Conservation (phyloP, 2,797 vertebrate species). For the Myiotriccus ornatus region DNA sequence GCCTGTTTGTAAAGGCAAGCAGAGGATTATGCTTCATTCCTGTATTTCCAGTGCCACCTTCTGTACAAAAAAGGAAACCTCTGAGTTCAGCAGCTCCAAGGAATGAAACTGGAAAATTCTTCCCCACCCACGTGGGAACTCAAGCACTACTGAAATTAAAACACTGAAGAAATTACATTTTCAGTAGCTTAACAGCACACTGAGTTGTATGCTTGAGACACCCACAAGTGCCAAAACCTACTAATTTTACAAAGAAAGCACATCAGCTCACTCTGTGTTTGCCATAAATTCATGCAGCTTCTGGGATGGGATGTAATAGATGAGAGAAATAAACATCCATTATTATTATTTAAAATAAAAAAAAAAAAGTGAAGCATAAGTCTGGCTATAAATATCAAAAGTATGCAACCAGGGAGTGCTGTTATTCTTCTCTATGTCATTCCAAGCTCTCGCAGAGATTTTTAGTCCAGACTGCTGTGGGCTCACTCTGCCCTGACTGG, state of each 20-base stretch:
- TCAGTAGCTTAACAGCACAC: background rate
- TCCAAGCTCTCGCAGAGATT: background rate
- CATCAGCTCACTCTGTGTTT: background rate
- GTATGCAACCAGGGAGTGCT: rapidly evolving
- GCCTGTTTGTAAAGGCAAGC: background rate
- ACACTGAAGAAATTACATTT: background rate
- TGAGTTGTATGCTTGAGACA: background rate
- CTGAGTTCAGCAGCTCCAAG: background rate
- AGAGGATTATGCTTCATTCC: rapidly evolving
- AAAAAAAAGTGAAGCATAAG: background rate
- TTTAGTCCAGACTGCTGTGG: background rate
- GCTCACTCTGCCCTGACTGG: rapidly evolving
- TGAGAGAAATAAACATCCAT: background rate
- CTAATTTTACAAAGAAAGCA: background rate
- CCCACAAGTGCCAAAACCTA: background rate
- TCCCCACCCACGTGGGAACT: background rate
- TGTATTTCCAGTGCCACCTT: slow-evolving; percentile 34
- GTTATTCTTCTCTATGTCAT: background rate
- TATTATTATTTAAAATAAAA: background rate
- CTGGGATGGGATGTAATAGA: background rate
- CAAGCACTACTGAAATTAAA: background rate
- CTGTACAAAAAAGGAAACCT: background rate
- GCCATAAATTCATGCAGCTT: background rate
- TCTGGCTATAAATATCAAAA: background rate
- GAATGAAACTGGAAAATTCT: background rate